phyloP scores from a whole-genome alignment of 1,140 invertebrate genomes.

The Bradysia coprophila region DNA sequence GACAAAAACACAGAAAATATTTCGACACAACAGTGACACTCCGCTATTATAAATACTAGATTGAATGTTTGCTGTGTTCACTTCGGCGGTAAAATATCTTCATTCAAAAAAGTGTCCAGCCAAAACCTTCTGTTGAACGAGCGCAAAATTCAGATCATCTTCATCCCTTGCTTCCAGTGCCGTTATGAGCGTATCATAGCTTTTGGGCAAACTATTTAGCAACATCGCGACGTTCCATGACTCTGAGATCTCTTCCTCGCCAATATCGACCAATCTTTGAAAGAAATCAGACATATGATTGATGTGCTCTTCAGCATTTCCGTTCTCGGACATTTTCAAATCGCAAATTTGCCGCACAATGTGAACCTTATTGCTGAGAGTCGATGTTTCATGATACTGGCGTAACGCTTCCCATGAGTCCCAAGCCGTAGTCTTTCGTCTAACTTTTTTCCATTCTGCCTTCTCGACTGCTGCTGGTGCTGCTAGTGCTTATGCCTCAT shows the following conservation, averaged over 20 bases:
- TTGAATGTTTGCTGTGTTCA: too few species aligned
- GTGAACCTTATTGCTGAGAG: background rate
- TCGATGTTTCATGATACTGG: background rate
- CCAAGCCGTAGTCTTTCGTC: background rate
- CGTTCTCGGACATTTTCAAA: background rate
- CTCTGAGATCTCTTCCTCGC: background rate
- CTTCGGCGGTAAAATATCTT: too few species aligned
- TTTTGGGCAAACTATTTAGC: background rate
- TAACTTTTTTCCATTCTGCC: background rate
- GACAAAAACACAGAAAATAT: too few species aligned
- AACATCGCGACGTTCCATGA: background rate
- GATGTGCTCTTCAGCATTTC: background rate
- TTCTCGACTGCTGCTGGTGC: background rate
- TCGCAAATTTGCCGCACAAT: background rate
- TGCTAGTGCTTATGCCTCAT: background rate
- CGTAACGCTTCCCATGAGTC: background rate
- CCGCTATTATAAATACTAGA: too few species aligned
- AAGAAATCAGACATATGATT: background rate
- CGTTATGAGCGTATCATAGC: background rate
- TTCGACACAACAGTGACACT: too few species aligned
- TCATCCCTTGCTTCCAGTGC: background rate
- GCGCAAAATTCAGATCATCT: background rate
- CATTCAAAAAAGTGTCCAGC: too few species aligned
- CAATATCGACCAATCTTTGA: background rate
- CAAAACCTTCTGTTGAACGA: too few species aligned